Evolutionary conservation across 2,888 invertebrate genomes (phyloP).

Genomic region (Neuroscelio doddi): DNA sequence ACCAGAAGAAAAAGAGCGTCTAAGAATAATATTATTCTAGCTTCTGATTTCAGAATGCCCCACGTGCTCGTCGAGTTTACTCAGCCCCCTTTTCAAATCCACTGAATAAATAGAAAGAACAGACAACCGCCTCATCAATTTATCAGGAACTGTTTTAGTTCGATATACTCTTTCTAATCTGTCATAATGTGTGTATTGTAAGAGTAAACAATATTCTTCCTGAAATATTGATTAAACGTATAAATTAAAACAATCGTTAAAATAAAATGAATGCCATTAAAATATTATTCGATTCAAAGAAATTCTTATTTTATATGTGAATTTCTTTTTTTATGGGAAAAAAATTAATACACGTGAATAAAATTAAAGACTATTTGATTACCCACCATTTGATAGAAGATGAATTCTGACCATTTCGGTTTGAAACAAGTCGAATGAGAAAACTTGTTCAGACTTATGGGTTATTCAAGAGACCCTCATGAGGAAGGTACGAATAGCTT

Average conservation of each 20-base stretch:
- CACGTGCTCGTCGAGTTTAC: constrained; percentile 44
- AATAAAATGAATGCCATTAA: too few relatives aligned
- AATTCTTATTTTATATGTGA: too few relatives aligned
- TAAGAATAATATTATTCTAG: constrained; percentile 60
- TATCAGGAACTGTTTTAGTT: neutral
- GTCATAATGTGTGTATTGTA: too few relatives aligned
- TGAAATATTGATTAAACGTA: too few relatives aligned
- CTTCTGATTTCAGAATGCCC: constrained; percentile 53
- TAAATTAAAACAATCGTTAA: too few relatives aligned
- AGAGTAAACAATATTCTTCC: too few relatives aligned
- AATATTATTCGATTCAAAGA: too few relatives aligned
- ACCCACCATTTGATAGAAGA: too few relatives aligned
- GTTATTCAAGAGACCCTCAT: constrained; percentile 62
- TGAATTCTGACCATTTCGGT: constrained; percentile 13
- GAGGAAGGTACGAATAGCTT: constrained; percentile 52
- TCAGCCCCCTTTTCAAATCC: constrained; percentile 31
- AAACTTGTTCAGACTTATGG: constrained; percentile 60
- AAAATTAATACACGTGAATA: too few relatives aligned
- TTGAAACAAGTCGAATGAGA: constrained; percentile 54
- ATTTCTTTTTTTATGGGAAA: too few relatives aligned
- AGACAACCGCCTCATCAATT: constrained; percentile 12
- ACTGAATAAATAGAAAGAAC: constrained; percentile 20
- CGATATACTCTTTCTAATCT: constrained; percentile 2
- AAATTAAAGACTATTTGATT: too few relatives aligned
- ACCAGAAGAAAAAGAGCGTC: constrained; percentile 14